Percentiles rank a stretch among this genome's conserved stretches.
phyloP scores from a whole-genome alignment of 2,113 vertebrate genomes.

The Microcebus ravelobensis region DNA sequence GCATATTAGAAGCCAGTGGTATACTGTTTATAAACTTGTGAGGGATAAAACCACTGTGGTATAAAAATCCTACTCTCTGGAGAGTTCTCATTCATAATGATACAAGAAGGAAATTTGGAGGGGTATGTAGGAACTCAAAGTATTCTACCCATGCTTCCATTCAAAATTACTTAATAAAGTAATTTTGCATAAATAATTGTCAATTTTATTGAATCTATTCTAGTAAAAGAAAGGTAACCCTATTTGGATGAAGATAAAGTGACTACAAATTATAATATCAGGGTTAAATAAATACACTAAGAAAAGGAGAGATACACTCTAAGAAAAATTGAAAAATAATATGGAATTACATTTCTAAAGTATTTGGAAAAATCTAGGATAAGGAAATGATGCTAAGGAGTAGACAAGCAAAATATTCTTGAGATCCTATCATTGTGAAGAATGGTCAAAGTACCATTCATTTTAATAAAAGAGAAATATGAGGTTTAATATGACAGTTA shows the following conservation, averaged over 20 bases:
- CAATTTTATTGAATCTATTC: neutral
- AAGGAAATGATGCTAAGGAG: neutral
- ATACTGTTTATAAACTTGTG: neutral
- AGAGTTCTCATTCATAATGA: neutral
- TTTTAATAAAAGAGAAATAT: neutral
- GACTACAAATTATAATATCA: neutral
- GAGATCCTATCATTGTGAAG: neutral
- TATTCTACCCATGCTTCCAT: neutral
- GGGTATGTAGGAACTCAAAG: neutral
- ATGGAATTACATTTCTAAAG: neutral
- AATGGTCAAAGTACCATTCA: neutral
- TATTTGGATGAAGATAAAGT: neutral
- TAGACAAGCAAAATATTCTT: neutral
- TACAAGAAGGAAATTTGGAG: neutral
- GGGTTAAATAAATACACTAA: neutral
- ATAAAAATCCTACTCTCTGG: conserved; percentile 1
- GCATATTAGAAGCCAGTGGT: neutral
- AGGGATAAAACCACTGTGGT: neutral
- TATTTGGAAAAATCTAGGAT: neutral
- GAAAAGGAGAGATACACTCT: neutral
- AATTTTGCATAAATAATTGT: neutral
- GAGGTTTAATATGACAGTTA: neutral
- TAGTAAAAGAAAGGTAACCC: neutral
- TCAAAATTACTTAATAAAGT: neutral
- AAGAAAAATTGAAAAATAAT: neutral